phyloP scores from a whole-genome alignment of 2,113 vertebrate species.

The Gallinago media region DNA sequence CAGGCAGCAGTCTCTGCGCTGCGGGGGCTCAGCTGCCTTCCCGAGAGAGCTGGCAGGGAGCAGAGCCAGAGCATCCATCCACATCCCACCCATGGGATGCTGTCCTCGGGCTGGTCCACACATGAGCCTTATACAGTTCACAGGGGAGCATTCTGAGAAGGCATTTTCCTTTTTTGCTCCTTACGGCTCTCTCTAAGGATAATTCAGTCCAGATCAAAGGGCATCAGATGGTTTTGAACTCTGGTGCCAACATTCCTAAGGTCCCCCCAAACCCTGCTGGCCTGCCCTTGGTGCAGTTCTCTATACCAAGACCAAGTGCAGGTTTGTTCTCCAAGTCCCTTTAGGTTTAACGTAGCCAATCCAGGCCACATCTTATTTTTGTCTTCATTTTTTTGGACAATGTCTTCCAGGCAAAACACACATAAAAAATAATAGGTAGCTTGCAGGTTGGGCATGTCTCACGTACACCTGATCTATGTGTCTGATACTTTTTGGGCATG shows the following conservation, averaged over 20 bases:
- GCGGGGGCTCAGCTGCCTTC: neutral
- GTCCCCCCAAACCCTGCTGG: neutral
- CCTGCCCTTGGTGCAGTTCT: neutral
- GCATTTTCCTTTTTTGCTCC: neutral
- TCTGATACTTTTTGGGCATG: neutral
- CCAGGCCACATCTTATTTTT: neutral
- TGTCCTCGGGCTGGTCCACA: neutral
- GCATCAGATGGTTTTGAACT: neutral
- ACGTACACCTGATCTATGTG: neutral
- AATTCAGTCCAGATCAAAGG: neutral
- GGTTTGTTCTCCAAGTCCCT: neutral
- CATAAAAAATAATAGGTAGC: neutral
- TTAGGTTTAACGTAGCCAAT: neutral
- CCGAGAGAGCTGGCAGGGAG: neutral
- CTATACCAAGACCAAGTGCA: neutral
- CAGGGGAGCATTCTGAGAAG: neutral
- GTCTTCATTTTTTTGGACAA: neutral
- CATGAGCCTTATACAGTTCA: neutral
- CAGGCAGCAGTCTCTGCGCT: neutral
- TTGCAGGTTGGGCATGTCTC: neutral
- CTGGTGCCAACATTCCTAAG: neutral
- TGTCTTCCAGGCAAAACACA: neutral
- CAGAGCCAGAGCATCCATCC: neutral
- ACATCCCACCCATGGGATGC: fast-evolving
- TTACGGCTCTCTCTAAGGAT: neutral